Evolutionary conservation across 2,113 vertebrate species (phyloP).

Genomic region (Tursiops truncatus): DNA sequence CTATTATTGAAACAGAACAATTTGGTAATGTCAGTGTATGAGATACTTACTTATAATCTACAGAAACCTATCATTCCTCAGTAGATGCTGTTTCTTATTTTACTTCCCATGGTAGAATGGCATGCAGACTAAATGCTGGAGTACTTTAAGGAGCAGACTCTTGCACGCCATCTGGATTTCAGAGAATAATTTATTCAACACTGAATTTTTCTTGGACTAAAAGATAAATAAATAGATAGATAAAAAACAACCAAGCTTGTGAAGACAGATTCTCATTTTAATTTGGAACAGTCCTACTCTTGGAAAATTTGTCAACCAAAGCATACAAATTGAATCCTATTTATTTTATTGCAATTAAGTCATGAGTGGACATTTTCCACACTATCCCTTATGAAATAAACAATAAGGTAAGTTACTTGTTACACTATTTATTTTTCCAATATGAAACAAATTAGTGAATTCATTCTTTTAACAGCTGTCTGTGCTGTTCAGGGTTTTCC

Average conservation of each 20-base stretch:
- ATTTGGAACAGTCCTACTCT: conserved; percentile 51
- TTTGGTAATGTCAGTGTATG: background rate
- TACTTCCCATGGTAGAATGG: background rate
- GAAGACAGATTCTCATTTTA: conserved; percentile 40
- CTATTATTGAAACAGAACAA: background rate
- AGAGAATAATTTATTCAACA: conserved; percentile 3
- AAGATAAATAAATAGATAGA: conserved; percentile 38
- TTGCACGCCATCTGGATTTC: conserved; percentile 34
- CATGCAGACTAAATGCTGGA: background rate
- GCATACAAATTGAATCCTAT: conserved; percentile 67
- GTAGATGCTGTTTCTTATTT: background rate
- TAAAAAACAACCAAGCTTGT: conserved; percentile 15
- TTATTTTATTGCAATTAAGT: conserved; percentile 75
- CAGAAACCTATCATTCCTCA: background rate
- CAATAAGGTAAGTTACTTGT: conserved; percentile 71
- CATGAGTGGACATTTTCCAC: conserved; percentile 70
- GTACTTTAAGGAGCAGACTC: background rate
- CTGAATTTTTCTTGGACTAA: conserved; percentile 28
- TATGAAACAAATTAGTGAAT: conserved; percentile 81
- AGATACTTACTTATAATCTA: background rate
- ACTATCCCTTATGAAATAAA: conserved; percentile 81
- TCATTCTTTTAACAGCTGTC: conserved; percentile 81
- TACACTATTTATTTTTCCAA: conserved; percentile 77
- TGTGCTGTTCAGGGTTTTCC: conserved; percentile 68
- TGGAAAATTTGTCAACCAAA: conserved; percentile 71